phyloP scores from a whole-genome alignment of 2,888 invertebrate genomes.

The Hirtodrosophila histrioides region DNA sequence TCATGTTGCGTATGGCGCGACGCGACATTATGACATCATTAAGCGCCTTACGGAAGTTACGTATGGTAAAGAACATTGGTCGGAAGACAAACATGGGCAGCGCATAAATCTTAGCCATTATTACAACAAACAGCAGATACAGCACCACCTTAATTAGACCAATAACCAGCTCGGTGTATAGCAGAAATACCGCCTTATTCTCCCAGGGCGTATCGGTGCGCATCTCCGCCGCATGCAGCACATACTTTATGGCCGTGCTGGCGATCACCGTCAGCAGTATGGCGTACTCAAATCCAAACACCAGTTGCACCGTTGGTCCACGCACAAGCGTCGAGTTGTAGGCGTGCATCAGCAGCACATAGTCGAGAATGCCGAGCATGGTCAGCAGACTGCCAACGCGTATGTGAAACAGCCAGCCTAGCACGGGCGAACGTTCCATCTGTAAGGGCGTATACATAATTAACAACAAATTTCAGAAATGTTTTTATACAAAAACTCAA shows the following conservation, averaged over 20 bases:
- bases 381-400: slow-evolving; percentile 93
- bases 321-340: slow-evolving; percentile 96
- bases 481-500: too few relatives aligned
- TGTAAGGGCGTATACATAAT: slow-evolving; percentile 80
- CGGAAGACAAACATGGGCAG: slow-evolving; percentile 98
- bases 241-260: slow-evolving; percentile 96
- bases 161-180: slow-evolving; percentile 98
- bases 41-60: slow-evolving; percentile 98
- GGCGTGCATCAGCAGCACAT: slow-evolving; percentile 95
- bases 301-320: slow-evolving; percentile 98
- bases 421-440: slow-evolving; percentile 99
- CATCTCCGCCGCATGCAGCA: slow-evolving; percentile 93
- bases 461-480: not conserved
- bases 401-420: slow-evolving; percentile 97
- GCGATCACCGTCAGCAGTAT: slow-evolving; percentile 96
- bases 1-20: slow-evolving; percentile 98
- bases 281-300: slow-evolving; percentile 99
- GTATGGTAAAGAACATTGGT: slow-evolving; percentile 99
- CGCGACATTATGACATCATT: slow-evolving; percentile 98
- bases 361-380: slow-evolving; percentile 92
- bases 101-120: slow-evolving; percentile 98
- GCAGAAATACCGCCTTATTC: slow-evolving; percentile 98
- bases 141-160: slow-evolving; percentile 93
- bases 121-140: slow-evolving; percentile 95
- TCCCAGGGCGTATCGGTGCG: slow-evolving; percentile 97